Conservation (phyloP, 2,888 invertebrate genomes). For the Apotomis turbidana region DNA sequence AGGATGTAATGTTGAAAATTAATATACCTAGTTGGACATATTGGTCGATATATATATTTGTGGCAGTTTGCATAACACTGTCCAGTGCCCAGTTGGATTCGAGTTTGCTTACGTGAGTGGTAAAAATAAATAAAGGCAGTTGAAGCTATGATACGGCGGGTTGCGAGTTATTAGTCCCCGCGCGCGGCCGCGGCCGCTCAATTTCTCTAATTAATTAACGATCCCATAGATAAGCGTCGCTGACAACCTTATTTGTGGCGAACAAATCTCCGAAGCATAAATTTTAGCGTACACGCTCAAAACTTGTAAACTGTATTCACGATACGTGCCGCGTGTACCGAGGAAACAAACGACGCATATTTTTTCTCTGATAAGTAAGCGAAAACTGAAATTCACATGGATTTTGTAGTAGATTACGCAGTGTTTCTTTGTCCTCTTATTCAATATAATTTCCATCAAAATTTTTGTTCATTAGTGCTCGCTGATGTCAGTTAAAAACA, state of each 20-base stretch:
- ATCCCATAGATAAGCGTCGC: constrained; percentile 81
- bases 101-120: constrained; percentile 82
- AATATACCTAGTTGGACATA: not conserved
- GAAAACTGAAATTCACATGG: no score
- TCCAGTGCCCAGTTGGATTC: constrained; percentile 72
- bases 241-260: constrained; percentile 84
- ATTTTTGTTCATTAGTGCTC: no score
- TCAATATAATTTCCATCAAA: no score
- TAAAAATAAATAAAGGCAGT: constrained; percentile 80
- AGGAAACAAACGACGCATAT: constrained; percentile 67
- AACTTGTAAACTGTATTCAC: constrained; percentile 79
- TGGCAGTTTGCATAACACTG: constrained; percentile 57
- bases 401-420: no score
- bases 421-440: no score
- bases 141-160: constrained; percentile 81
- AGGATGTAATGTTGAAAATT: not conserved
- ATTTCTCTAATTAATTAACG: constrained; percentile 84
- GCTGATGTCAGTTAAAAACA: no score
- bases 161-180: constrained; percentile 83
- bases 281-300: constrained; percentile 80
- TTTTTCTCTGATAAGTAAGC: constrained; percentile 42
- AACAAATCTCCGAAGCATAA: constrained; percentile 83
- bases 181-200: constrained; percentile 78
- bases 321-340: constrained; percentile 60
- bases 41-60: not conserved